Base-by-base conservation (phyloP, 1,140 invertebrate species). In the Bombus affinis region DNA sequence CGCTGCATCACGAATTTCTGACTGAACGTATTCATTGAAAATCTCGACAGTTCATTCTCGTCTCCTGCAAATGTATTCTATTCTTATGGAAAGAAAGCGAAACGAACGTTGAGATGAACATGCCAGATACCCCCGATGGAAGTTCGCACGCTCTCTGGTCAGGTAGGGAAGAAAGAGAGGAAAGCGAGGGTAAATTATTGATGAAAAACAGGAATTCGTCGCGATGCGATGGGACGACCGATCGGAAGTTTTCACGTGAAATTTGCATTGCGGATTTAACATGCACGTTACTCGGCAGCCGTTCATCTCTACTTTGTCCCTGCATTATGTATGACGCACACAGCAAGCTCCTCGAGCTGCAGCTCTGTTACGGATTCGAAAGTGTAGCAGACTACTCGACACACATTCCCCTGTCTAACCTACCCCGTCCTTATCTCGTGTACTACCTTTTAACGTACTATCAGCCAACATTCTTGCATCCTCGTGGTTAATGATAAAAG, bases 371-470 rank as follows among this genome's bases (percentile, higher is more conserved):
- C 78, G 65, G 83, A 86, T 81, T 88, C 83, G 83, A 88, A 85
- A 85, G 83, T 84, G 83, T 88, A 70, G 81, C 84, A 81, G 82
- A 79, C 86, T 85, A 84, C 86, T 87, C 86, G 86, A 87, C 86
- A 87, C 75, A 87, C 75, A 87, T 87, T 84, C 75, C n/a, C 82
- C 39, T 74, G 78, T 83, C 72, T 53, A 66, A 66, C 85, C 44
- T 78, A 77, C 47, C 62, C 53, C 25, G 53, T 25, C 37, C 39
- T 84, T 84, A 84, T 72, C 83, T 84, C 47, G 5, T 66, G 37
- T 85, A 25, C 66, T 39, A 85, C 76, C 83, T 85, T 85, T 85
- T 72, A 85, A 59, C 76, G 35, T 53, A n/a, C 28, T 28, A 77
- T 76, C 81, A n/a, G 37, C 35, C 68, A 70, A 80, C 68, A 72